Conservation (phyloP, 2,113 vertebrate species). For the Rhea americana region DNA sequence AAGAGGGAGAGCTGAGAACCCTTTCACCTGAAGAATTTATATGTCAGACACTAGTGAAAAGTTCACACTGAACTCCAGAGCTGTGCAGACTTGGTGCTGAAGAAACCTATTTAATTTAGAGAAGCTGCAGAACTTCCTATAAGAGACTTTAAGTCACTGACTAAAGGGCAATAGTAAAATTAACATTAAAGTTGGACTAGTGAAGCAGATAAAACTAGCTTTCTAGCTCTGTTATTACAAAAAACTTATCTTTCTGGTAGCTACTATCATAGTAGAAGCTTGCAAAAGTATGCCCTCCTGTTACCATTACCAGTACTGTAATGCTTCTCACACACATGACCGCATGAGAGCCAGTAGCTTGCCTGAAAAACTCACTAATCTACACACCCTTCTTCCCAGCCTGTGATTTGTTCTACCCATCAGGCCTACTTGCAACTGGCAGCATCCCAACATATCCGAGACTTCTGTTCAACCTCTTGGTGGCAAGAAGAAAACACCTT, state of each 20-base stretch:
- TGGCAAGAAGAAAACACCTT: conserved; percentile 16
- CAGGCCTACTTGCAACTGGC: not conserved
- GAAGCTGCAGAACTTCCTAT: not conserved
- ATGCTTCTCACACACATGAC: not conserved
- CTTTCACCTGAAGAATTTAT: not conserved
- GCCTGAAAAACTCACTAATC: not conserved
- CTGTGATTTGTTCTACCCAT: not conserved
- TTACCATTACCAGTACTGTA: not conserved
- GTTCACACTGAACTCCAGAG: not conserved
- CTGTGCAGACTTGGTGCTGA: not conserved
- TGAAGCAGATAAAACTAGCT: not conserved
- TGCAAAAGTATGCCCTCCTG: not conserved
- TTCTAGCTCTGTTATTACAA: not conserved
- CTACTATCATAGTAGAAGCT: not conserved
- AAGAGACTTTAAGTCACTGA: not conserved
- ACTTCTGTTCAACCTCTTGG: not conserved
- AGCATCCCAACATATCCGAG: not conserved
- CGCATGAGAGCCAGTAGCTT: not conserved
- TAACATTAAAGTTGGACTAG: not conserved
- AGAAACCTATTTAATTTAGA: not conserved
- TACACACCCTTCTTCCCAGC: not conserved
- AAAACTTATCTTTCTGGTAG: not conserved
- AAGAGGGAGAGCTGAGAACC: not conserved
- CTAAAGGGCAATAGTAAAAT: not conserved
- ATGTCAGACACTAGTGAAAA: not conserved